Evolutionary conservation across 2,888 invertebrate genomes (phyloP).

Genomic region (Apotomis betuletana): DNA sequence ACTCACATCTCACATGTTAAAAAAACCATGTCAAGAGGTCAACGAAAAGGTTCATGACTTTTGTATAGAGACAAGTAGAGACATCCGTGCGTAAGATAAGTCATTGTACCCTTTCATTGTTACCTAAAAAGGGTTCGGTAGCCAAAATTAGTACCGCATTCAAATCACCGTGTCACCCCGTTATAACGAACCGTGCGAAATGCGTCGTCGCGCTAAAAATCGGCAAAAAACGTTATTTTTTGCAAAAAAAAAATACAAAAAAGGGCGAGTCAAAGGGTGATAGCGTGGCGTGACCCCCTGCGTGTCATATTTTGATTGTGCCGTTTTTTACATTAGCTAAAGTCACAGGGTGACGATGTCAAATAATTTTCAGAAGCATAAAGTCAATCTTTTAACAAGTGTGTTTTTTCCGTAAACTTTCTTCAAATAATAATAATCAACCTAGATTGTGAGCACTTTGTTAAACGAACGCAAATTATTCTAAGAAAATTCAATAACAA

Average conservation of each 20-base stretch:
- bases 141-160: slow-evolving; percentile 78
- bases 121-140: slow-evolving; percentile 66
- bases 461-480: slow-evolving; percentile 44
- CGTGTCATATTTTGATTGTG: slow-evolving; percentile 60
- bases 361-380: slow-evolving; percentile 30
- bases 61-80: slow-evolving; percentile 68
- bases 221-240: slow-evolving; percentile 53
- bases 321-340: slow-evolving; percentile 48
- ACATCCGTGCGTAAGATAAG: slow-evolving; percentile 62
- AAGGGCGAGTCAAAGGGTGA: slow-evolving; percentile 62
- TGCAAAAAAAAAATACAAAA: slow-evolving; percentile 45
- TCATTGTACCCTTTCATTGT: slow-evolving; percentile 59
- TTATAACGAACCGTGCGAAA: slow-evolving; percentile 81
- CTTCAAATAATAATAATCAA: not conserved
- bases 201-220: slow-evolving; percentile 55
- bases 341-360: slow-evolving; percentile 48
- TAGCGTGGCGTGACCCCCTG: slow-evolving; percentile 60
- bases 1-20: slow-evolving; percentile 66
- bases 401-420: too few species aligned
- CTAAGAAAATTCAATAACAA: slow-evolving; percentile 44
- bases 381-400: slow-evolving; percentile 23
- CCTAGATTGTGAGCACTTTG: slow-evolving; percentile 38
- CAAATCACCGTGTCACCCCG: slow-evolving; percentile 70
- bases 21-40: slow-evolving; percentile 71
- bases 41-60: slow-evolving; percentile 67